Conservation (phyloP, 2,113 vertebrate species). For the Pelobates fuscus region DNA sequence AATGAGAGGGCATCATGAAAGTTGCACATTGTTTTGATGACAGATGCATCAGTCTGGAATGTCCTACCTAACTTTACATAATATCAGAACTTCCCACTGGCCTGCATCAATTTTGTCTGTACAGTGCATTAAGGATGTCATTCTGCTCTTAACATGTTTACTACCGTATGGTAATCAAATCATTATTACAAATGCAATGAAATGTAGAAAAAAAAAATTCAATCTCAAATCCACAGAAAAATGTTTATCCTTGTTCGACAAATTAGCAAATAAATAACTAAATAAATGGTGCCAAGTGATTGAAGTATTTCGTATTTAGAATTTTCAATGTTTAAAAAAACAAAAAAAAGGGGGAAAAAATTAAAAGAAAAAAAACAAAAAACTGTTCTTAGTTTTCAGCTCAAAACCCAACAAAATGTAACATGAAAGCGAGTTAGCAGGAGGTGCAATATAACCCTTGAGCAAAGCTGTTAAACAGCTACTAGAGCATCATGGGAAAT, state of each 20-base stretch:
- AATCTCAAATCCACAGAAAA: slow-evolving; percentile 64
- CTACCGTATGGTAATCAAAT: too few species aligned
- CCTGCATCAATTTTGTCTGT: too few species aligned
- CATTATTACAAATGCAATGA: too few species aligned
- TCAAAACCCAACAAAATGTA: slow-evolving; percentile 86
- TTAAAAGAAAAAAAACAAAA: slow-evolving; percentile 36
- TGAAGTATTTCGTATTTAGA: slow-evolving; percentile 84
- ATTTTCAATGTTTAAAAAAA: slow-evolving; percentile 86
- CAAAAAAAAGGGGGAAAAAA: slow-evolving; percentile 50
- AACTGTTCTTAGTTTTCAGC: slow-evolving; percentile 83
- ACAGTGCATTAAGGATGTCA: too few species aligned
- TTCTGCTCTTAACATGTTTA: too few species aligned
- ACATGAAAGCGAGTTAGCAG: slow-evolving; percentile 83
- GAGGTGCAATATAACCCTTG: slow-evolving; percentile 86
- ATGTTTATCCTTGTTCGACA: slow-evolving; percentile 85
- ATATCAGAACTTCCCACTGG: too few species aligned
- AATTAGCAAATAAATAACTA: slow-evolving; percentile 75
- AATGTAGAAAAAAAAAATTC: too few species aligned
- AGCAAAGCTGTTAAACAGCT: slow-evolving; percentile 85
- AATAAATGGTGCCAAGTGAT: slow-evolving; percentile 75
- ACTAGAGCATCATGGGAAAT: slow-evolving; percentile 84
- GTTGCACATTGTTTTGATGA: too few species aligned
- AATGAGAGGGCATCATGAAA: too few species aligned
- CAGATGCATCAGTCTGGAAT: too few species aligned
- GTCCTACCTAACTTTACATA: too few species aligned